Conservation (phyloP, 1,140 invertebrate genomes). For the Drosophila sucinea region DNA sequence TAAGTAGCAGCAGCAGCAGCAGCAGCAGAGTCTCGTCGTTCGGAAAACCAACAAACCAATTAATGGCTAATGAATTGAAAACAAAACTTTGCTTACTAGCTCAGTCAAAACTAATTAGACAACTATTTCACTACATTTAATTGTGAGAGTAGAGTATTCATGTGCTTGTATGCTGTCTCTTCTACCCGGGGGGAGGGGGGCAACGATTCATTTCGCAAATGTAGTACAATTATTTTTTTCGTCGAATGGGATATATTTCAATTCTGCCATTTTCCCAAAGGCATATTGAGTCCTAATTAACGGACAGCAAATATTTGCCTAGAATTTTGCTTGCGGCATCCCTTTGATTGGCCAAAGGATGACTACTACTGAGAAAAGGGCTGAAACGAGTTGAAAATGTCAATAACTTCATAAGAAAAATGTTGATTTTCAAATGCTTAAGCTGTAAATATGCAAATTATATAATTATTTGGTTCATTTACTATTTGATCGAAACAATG, state of each 20-base stretch:
- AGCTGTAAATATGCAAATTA: too few relatives aligned
- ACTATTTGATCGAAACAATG: too few relatives aligned
- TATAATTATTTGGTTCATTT: too few relatives aligned
- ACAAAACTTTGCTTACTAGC: constrained; percentile 19
- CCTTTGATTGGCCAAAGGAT: neutral
- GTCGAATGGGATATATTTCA: constrained; percentile 18
- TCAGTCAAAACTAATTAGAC: constrained; percentile 39
- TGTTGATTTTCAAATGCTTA: neutral
- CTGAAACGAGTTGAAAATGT: neutral
- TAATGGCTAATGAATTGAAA: constrained; percentile 43
- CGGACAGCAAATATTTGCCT: constrained; percentile 39
- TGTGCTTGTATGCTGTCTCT: neutral
- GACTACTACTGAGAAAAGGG: neutral
- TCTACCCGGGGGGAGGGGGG: neutral
- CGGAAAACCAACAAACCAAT: constrained; percentile 3
- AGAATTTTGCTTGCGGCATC: constrained; percentile 2
- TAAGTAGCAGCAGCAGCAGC: neutral
- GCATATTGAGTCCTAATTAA: constrained; percentile 32
- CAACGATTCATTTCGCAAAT: neutral
- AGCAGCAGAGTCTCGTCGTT: neutral
- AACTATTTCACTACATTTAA: constrained; percentile 16
- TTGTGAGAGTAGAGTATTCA: neutral
- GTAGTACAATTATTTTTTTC: neutral
- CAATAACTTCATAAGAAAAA: neutral
- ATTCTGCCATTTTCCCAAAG: constrained; percentile 25